Base-by-base conservation (phyloP, 2,797 vertebrate genomes). In the Gallirallus australis region DNA sequence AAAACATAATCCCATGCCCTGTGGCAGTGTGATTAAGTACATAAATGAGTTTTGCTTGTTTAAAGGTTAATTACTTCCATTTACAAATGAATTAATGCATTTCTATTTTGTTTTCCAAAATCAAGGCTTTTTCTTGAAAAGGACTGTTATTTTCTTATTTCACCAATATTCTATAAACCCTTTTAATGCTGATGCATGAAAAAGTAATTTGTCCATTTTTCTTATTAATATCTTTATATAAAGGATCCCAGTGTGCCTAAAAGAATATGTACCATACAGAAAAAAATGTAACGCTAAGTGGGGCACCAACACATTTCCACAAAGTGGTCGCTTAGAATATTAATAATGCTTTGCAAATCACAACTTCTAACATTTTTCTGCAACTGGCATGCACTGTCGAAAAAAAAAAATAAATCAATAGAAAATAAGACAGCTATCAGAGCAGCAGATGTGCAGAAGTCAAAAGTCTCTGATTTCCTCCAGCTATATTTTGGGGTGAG, bases 51-150 rank as follows among this genome's bases (percentile, higher is more conserved):
- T 80, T 86, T 82, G 6, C 21, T 39, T 37, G 15, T 61, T 86
- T 68, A 82, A 94, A 68, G 57, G 53, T 68, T 81, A 64, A 78
- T 89, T 86, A 88, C 65, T 91, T 80, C 31, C 18, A 87, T 82
- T 83, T 92, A 63, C 12, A 65, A 87, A 92, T 68, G 15, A 71
- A 70, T 80, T 60, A 75, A 75, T 37, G 11, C 6, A 33, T 64
- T 90, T 61, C 11, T 54, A 20, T 20, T 56, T 60, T 64, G 5
- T 27, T 89, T 93, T 85, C 48, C 48, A 57, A 86, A 92, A 68
- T 33, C 60, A 70, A 77, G 7, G 16, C 18, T 39, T 69, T 54
- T 35, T 76, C 20, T 80, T 82, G n/a, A 64, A 33, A 78, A 77
- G 14, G 88, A 63, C 4, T 7, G 5, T 31, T 28, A 24, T 57